A percentile compares a stretch with the other conserved stretches of the same genome.
Evolutionary conservation across 2,888 invertebrate species (phyloP).

Genomic region (Apodemia zela): DNA sequence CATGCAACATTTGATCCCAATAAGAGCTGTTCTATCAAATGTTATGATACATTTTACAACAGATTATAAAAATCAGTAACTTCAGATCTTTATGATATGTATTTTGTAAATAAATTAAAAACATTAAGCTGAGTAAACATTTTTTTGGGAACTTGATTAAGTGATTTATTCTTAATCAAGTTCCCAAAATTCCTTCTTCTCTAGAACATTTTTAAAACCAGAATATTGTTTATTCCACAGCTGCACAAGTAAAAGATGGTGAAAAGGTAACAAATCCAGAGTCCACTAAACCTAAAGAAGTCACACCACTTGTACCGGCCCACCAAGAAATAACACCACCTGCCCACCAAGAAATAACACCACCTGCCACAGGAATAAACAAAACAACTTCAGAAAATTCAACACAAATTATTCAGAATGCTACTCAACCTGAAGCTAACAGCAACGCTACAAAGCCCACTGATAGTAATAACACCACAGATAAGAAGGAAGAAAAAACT

Average conservation of each 20-base stretch:
- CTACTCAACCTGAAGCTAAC: slow-evolving; percentile 23
- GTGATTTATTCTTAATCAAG: too few relatives aligned
- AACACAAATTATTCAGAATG: slow-evolving; percentile 15
- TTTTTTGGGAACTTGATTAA: too few relatives aligned
- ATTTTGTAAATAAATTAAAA: too few relatives aligned
- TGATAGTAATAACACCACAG: slow-evolving; percentile 32
- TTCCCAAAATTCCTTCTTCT: too few relatives aligned
- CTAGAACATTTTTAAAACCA: too few relatives aligned
- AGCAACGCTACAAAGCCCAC: slow-evolving; percentile 20
- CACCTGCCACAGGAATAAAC: slow-evolving; percentile 12
- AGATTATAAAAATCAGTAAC: too few relatives aligned
- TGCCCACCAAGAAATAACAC: not conserved
- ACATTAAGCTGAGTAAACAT: too few relatives aligned
- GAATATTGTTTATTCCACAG: not conserved
- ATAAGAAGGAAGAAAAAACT: slow-evolving; percentile 28
- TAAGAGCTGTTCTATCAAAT: too few relatives aligned
- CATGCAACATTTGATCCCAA: too few relatives aligned
- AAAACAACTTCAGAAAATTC: slow-evolving; percentile 19
- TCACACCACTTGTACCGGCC: not conserved
- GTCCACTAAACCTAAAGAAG: not conserved
- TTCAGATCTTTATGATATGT: too few relatives aligned
- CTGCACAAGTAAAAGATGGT: not conserved
- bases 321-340: not conserved
- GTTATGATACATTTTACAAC: too few relatives aligned
- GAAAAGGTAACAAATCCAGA: not conserved